A percentile compares a stretch with the other conserved stretches of the same genome.
These are phyloP conservation scores for Grapholita molesta DNA, from an alignment of 1,140 invertebrate species.

Conservation along the genomic window DNA sequence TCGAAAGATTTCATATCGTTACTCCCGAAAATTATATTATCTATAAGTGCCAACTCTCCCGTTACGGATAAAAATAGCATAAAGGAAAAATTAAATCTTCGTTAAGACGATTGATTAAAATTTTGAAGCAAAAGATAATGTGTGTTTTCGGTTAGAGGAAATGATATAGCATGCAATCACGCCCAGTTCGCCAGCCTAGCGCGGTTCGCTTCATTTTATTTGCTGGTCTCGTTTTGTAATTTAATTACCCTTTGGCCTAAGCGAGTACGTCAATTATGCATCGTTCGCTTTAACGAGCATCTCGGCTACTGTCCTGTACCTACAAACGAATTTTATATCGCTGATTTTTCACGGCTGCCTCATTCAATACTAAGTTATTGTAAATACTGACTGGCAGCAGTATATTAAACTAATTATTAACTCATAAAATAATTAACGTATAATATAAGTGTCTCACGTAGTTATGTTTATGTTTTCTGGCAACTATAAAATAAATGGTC, in stretches of 20 bases:
- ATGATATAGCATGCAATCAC: conserved; percentile 26
- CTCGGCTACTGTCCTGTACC: conserved; percentile 16
- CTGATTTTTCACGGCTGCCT: neutral
- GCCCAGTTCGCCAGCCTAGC: conserved; percentile 38
- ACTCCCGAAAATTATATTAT: too few relatives aligned
- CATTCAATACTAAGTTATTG: too few relatives aligned
- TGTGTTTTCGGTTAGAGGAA: neutral
- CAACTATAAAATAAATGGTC: too few relatives aligned
- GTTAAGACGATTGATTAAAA: neutral
- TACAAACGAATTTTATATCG: neutral
- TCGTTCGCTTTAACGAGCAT: conserved; percentile 41
- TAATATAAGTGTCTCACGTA: too few relatives aligned
- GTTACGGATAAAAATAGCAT: too few relatives aligned
- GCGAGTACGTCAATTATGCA: conserved; percentile 65
- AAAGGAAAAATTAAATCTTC: too few relatives aligned
- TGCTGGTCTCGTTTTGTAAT: conserved; percentile 72
- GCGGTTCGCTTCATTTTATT: conserved; percentile 55
- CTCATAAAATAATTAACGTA: neutral
- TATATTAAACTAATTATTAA: neutral
- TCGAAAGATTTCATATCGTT: too few relatives aligned
- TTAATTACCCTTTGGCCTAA: conserved; percentile 75
- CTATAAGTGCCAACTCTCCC: too few relatives aligned
- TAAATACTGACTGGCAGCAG: too few relatives aligned
- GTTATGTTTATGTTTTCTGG: too few relatives aligned
- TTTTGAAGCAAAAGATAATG: neutral